Evolutionary conservation across 1,140 invertebrate species (phyloP), one percentile per base, ranked within the genome.

Genomic region (Daktulosphaira vitifoliae): DNA sequence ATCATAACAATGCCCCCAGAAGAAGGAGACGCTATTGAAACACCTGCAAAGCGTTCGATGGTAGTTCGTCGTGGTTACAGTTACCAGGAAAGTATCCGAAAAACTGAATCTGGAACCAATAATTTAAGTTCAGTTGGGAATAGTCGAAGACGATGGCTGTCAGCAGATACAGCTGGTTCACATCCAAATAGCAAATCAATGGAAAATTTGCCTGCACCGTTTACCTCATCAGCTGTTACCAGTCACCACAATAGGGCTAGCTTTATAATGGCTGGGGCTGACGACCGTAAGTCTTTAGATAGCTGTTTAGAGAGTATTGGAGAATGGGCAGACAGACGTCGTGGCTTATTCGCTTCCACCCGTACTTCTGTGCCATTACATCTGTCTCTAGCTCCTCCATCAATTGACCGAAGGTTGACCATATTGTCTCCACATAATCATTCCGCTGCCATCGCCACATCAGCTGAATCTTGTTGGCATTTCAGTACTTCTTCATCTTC

Each of bases 361-460:
- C 78, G 76, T 46, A 75, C 77, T 20, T 77, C 76, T 15, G 72
- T 79, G 9, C 80, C 85, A 2, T 82, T 84, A 59, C 83, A 88
- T 69, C 74, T 88, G 6, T 86, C 84, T 68, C 73, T 88, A 18
- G 82, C 81, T 0, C 84, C 84, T 1, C 82, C 84, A 0, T 78
- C 80, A 26, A 79, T 78, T 23, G 81, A 83, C 59, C 71, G 82
- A 16, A 80, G 77, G 44, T 78, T 88, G 23, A 87, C 84, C 6
- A 88, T 88, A 48, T 74, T 88, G 39, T 87, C 84, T 46, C 86
- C 86, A 0, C 85, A 87, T 72, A 86, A 84, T 70, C 86, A 85
- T n/a, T 0, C 73, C 82, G 9, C 78, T 78, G 5, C 73, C 79
- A n/a, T 23, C 75, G 11, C 9, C 18, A 8, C 37, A 37, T 59